Conservation (phyloP, 2,888 invertebrate genomes). For the Malthinus flaveolus region DNA sequence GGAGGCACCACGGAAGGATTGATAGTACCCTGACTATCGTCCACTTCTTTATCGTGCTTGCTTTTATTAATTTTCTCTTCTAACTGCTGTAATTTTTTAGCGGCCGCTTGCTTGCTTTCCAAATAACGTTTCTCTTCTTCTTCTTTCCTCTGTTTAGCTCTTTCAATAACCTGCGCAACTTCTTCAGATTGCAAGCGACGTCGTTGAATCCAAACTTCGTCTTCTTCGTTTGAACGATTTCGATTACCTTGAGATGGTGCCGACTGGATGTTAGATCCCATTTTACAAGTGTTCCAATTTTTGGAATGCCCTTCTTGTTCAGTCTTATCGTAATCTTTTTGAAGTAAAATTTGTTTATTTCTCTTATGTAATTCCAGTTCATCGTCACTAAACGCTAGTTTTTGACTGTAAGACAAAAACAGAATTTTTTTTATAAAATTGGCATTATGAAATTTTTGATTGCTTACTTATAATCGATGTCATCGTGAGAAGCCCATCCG, state of each 20-base stretch:
- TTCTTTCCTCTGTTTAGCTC: constrained; percentile 83
- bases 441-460: background rate
- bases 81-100: constrained; percentile 69
- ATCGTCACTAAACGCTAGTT: constrained; percentile 92
- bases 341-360: constrained; percentile 34
- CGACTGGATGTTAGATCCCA: constrained; percentile 38
- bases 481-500: constrained; percentile 91
- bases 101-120: constrained; percentile 64
- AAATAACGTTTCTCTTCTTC: constrained; percentile 83
- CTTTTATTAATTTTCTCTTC: constrained; percentile 66
- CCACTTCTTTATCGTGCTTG: constrained; percentile 59
- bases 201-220: constrained; percentile 73
- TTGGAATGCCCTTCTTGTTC: constrained; percentile 33
- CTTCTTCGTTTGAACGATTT: constrained; percentile 51
- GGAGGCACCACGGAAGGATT: constrained; percentile 52
- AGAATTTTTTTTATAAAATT: constrained; percentile 1
- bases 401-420: constrained; percentile 66
- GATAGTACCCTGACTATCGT: constrained; percentile 51
- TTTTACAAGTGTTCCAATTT: constrained; percentile 51
- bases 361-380: constrained; percentile 59
- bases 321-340: constrained; percentile 41
- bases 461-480: constrained; percentile 85
- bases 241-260: constrained; percentile 28
- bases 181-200: constrained; percentile 71
- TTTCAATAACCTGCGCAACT: constrained; percentile 77